A percentile compares a stretch with the other conserved stretches of the same genome.
These are phyloP conservation scores for Serilophus lunatus DNA, from an alignment of 2,113 vertebrate species.

Conservation along the genomic window DNA sequence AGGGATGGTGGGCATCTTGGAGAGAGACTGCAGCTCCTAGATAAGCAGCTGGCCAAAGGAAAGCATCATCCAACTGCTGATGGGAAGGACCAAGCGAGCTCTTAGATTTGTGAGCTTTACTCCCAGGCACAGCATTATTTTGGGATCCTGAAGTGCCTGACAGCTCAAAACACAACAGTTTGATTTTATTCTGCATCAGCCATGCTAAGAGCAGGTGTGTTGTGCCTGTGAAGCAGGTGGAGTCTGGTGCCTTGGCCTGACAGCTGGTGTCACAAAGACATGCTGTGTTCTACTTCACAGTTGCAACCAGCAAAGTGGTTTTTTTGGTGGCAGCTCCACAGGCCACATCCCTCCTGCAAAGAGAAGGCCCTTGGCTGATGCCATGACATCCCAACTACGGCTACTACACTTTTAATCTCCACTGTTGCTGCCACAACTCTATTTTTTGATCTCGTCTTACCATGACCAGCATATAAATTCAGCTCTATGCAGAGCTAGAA, in stretches of 20 bases:
- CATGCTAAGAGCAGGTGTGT: background rate
- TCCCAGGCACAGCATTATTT: background rate
- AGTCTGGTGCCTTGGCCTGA: background rate
- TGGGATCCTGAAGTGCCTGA: background rate
- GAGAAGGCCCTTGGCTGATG: background rate
- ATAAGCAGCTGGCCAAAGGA: background rate
- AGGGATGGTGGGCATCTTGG: background rate
- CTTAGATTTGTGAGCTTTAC: background rate
- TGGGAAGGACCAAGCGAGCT: accelerated
- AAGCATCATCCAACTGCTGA: background rate
- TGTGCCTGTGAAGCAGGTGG: background rate
- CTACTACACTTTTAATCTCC: background rate
- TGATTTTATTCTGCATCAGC: background rate
- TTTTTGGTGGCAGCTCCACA: background rate
- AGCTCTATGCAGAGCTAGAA: background rate
- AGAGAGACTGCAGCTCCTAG: background rate
- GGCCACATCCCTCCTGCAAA: background rate
- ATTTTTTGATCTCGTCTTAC: background rate
- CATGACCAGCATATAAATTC: background rate
- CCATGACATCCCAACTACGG: background rate
- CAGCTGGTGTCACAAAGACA: background rate
- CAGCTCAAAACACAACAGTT: background rate
- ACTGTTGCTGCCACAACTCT: background rate
- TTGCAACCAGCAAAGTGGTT: background rate
- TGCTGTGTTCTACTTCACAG: background rate